phyloP scores from a whole-genome alignment of 2,797 vertebrate species.

The Poecilia wingei region DNA sequence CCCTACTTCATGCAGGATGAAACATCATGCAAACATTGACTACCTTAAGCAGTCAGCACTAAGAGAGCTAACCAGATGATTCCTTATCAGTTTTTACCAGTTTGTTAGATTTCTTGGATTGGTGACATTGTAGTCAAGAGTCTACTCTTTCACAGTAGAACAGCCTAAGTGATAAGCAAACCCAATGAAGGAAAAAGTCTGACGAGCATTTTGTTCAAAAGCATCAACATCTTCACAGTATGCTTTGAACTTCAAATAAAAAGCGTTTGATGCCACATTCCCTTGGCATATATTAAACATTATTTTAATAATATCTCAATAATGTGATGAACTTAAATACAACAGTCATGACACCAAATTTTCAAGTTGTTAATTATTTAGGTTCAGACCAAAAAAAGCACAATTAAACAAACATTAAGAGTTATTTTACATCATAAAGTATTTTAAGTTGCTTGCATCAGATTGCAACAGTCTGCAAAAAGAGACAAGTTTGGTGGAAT shows the following conservation, averaged over 20 bases:
- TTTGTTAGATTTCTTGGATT: background rate
- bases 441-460: background rate
- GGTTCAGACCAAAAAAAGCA: background rate
- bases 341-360: background rate
- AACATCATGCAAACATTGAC: background rate
- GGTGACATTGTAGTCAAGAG: background rate
- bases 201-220: background rate
- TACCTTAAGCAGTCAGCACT: background rate
- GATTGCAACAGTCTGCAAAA: slow-evolving; percentile 8
- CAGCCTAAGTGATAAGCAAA: background rate
- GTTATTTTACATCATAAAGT: background rate
- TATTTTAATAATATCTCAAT: background rate
- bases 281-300: background rate
- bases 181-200: background rate
- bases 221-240: background rate
- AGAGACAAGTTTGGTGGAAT: slow-evolving; percentile 23
- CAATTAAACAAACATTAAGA: background rate
- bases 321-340: background rate
- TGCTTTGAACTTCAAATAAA: background rate
- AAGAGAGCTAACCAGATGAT: background rate
- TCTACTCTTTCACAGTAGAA: background rate
- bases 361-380: background rate
- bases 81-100: background rate
- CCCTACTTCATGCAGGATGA: background rate
- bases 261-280: background rate